Evolutionary conservation across 2,888 invertebrate genomes (phyloP), one percentile per base, ranked within the genome.

Genomic region (Axea sp.): DNA sequence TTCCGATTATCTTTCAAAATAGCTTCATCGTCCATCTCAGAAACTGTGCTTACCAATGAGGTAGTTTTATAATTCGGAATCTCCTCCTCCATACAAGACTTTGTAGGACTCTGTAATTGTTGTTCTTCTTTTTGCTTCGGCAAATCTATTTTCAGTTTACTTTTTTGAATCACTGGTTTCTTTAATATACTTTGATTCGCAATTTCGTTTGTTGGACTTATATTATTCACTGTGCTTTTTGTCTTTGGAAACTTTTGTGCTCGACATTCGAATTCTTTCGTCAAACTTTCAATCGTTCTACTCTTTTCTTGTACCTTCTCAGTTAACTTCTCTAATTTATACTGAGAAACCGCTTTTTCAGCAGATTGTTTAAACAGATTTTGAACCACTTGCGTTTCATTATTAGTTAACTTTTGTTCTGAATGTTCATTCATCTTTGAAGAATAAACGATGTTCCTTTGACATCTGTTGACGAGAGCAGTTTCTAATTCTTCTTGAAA

Each of bases 1-100:
- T 84, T 83, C 14, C 86, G 74, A 39, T 83, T 82, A 45, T 86
- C 86, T 22, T 80, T 78, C 19, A 85, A 73, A 22, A 73, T 68
- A 7, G 62, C 67, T 1, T 55, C 67, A 15, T 60, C 62, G 28
- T 60, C 55, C 37, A 59, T 28, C 7, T 65, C 31, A 1, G 33
- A 43, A 26, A 49, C 5, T 2, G 28, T 14, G 22, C 11, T 24
- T 8, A n/a, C 0, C 1, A 14, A 7, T 6, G 7, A 1, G 24
- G 7, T 19, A 3, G 4, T 3, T 19, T 19, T 24, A 7, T 6
- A 1, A 1, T 6, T 24, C 7, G 7, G 7, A 6, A 1, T 1
- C 7, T 24, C 24, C 24, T 24, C 24, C 7, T 24, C 24, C 5
- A 9, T 9, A 4, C 9, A n/a, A n/a, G n/a, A n/a, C n/a, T n/a